A percentile compares a stretch with the other conserved stretches of the same genome.
Conservation (phyloP, 2,797 vertebrate genomes). For the Myiothlypis chrysogaster region DNA sequence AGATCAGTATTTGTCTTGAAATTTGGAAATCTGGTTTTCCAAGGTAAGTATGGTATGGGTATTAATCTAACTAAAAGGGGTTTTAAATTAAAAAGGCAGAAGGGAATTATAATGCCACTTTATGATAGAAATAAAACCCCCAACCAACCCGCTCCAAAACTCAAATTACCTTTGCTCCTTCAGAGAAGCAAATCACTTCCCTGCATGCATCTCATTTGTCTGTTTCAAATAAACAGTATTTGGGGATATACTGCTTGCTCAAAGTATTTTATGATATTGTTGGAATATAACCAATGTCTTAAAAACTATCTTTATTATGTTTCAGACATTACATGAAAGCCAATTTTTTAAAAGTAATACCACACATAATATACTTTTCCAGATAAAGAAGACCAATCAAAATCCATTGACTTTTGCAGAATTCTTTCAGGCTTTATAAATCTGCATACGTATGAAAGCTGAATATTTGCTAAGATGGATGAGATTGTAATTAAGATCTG, state of each 20-base stretch:
- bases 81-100: neutral
- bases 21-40: neutral
- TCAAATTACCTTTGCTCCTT: neutral
- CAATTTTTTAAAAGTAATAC: neutral
- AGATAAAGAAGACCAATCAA: neutral
- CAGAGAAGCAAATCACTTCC: neutral
- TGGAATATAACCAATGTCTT: neutral
- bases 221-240: neutral
- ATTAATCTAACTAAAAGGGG: neutral
- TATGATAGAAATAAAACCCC: neutral
- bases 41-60: neutral
- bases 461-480: neutral
- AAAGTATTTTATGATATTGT: neutral
- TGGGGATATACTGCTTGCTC: neutral
- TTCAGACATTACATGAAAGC: neutral
- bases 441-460: neutral
- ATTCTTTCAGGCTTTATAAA: neutral
- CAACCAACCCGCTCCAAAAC: neutral
- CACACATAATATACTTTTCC: neutral
- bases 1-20: neutral
- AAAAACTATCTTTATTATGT: neutral
- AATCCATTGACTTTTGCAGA: neutral
- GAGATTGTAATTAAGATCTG: neutral
- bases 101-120: neutral
- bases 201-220: neutral